Percentiles rank a stretch among this genome's conserved stretches.
These are phyloP conservation scores for Ischnura elegans DNA, from an alignment of 2,888 invertebrate genomes.

Conservation along the genomic window DNA sequence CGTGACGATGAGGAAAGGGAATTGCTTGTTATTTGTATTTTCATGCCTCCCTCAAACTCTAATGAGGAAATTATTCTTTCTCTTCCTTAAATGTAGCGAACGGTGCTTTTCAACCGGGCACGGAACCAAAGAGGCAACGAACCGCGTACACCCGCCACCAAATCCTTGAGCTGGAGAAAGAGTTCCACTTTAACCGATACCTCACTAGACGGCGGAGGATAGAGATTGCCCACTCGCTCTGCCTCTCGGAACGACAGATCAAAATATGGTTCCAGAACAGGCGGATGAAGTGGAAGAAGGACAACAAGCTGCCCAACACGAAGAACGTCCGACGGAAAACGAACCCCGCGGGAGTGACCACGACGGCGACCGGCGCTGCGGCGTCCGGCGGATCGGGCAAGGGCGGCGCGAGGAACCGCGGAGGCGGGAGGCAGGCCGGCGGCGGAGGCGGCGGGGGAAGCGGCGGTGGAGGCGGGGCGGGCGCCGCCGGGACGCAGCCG, in stretches of 20 bases:
- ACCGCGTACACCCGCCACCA: slow-evolving; percentile 99
- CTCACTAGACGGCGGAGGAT: slow-evolving; percentile 96
- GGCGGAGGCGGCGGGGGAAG: slow-evolving; percentile 79
- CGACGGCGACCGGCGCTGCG: slow-evolving; percentile 77
- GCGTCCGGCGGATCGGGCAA: slow-evolving; percentile 47
- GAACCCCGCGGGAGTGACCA: slow-evolving; percentile 86
- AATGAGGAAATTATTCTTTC: background rate
- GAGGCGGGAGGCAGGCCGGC: slow-evolving; percentile 74
- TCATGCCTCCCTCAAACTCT: too few species aligned
- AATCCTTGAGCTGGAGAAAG: slow-evolving; percentile 97
- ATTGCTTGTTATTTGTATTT: too few species aligned
- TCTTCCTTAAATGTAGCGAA: slow-evolving; percentile 84
- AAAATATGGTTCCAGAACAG: slow-evolving; percentile 94
- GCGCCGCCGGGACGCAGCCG: slow-evolving; percentile 7
- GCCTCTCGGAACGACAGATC: slow-evolving; percentile 94
- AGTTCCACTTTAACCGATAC: slow-evolving; percentile 98
- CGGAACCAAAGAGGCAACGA: slow-evolving; percentile 97
- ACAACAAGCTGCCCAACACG: slow-evolving; percentile 93
- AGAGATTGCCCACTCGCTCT: slow-evolving; percentile 97
- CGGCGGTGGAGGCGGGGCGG: slow-evolving; percentile 75
- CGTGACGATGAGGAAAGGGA: too few species aligned
- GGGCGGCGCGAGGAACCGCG: background rate
- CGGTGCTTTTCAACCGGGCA: slow-evolving; percentile 92
- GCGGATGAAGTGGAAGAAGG: slow-evolving; percentile 93
- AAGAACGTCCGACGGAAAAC: slow-evolving; percentile 89